Evolutionary conservation across 2,888 invertebrate species (phyloP).

Genomic region (Aleiodes leptofemur): DNA sequence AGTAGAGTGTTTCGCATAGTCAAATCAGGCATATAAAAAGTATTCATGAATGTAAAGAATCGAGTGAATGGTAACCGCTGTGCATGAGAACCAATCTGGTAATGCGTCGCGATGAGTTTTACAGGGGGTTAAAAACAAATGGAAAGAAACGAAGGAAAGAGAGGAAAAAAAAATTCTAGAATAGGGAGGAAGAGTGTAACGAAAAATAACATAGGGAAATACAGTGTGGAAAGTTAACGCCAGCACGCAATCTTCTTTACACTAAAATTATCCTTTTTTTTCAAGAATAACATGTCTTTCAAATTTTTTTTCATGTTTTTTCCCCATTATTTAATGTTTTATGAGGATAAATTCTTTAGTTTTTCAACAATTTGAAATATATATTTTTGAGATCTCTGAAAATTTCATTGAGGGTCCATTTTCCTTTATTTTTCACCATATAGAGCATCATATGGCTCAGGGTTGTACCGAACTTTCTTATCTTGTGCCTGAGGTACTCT

Average conservation of each 20-base stretch:
- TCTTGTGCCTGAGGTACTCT: constrained; percentile 14
- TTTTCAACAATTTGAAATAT: too few relatives aligned
- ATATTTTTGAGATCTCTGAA: too few relatives aligned
- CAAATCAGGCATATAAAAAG: constrained; percentile 73
- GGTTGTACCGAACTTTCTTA: constrained; percentile 46
- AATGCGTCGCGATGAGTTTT: constrained; percentile 66
- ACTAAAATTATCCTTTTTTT: too few relatives aligned
- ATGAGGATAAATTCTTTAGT: background rate
- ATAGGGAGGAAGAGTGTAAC: background rate
- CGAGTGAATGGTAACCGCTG: constrained; percentile 69
- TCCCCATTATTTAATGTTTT: too few relatives aligned
- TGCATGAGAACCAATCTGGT: constrained; percentile 69
- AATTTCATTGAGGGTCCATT: background rate
- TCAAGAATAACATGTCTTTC: too few relatives aligned
- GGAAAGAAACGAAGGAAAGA: background rate
- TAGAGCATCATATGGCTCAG: constrained; percentile 31
- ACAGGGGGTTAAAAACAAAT: constrained; percentile 6
- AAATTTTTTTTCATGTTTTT: too few relatives aligned
- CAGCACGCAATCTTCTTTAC: constrained; percentile 51
- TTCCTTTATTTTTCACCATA: constrained; percentile 2
- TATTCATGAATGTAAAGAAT: constrained; percentile 74
- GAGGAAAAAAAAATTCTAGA: background rate
- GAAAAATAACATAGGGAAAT: too few relatives aligned
- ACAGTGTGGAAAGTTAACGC: constrained; percentile 51
- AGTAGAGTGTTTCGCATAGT: constrained; percentile 62